phyloP scores from a whole-genome alignment of 2,113 vertebrate species.

The Lanius collurio region DNA sequence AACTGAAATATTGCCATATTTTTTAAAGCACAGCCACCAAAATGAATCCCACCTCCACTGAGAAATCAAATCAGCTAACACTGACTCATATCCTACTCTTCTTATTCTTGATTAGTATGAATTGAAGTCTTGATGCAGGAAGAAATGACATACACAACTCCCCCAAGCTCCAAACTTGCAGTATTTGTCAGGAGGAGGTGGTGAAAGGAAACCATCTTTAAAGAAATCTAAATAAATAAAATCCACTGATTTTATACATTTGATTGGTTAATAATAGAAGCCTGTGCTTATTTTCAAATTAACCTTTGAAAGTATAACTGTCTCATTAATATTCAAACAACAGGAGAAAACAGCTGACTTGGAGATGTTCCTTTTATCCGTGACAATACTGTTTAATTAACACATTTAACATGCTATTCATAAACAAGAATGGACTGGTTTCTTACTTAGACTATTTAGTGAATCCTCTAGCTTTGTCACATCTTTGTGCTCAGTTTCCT shows the following conservation, averaged over 20 bases:
- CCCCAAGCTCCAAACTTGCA: not conserved
- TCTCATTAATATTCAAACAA: not conserved
- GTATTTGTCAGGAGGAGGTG: not conserved
- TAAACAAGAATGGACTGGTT: not conserved
- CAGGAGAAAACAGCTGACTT: not conserved
- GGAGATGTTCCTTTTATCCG: not conserved
- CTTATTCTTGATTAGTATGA: constrained; percentile 56
- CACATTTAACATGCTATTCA: not conserved
- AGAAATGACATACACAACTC: constrained; percentile 28
- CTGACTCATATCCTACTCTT: constrained; percentile 59
- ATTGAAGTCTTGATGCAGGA: constrained; percentile 54
- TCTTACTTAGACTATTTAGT: not conserved
- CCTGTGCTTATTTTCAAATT: not conserved
- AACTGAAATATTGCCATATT: not conserved
- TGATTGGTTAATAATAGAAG: not conserved
- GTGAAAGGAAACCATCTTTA: not conserved
- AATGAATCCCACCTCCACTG: constrained; percentile 54
- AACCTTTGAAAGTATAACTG: not conserved
- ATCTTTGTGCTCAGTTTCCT: not conserved
- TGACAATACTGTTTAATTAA: not conserved
- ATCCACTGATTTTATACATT: not conserved
- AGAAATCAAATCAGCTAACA: constrained; percentile 39
- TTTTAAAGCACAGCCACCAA: not conserved
- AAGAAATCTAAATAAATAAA: not conserved
- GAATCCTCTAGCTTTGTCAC: not conserved